Evolutionary conservation across 1,140 invertebrate genomes (phyloP), one percentile per base, ranked within the genome.

Genomic region (Eueides isabella): DNA sequence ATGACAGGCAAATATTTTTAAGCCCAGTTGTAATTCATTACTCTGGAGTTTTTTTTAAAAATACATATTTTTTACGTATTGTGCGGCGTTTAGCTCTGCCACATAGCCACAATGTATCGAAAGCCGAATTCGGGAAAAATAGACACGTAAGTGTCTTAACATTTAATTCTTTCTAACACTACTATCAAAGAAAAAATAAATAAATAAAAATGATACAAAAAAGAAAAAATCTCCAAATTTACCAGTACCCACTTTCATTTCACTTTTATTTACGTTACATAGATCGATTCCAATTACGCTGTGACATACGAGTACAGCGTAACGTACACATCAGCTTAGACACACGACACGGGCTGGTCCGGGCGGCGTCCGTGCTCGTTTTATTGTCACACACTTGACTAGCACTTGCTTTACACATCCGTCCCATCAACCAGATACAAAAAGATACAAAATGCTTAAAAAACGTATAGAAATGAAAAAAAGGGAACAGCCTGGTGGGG

Each of bases 341-440:
- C 16, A 44, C 41, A n/a, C 41, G 41, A 7, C 41, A 6, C 31
- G 1, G 31, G 9, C 35, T n/a, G n/a, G 31, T 7, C 31, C 31
- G 31, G 3, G 16, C 41, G 19, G 41, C 19, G 41, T 44, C 16
- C n/a, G 2, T 19, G n/a, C 5, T 44, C 41, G 16, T 44, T 44
- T 44, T 44, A 19, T 44, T 44, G 41, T 44, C 41, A 4, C 41
- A 44, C 41, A 44, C 41, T 44, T 44, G 41, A 44, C 41, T 19
- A 44, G n/a, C 41, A 44, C 41, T 44, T 44, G 41, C 41, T 9
- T 19, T 19, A 44, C 41, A 44, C 41, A n/a, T 44, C 41, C 41
- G 41, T 44, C 41, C 41, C 41, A 44, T 44, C 41, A 44, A 44
- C 41, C 41, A 44, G 41, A 44, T 44, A 44, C 41, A 44, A 44